Base-by-base conservation (phyloP, 1,140 invertebrate genomes). In the Drosophila arawakana region DNA sequence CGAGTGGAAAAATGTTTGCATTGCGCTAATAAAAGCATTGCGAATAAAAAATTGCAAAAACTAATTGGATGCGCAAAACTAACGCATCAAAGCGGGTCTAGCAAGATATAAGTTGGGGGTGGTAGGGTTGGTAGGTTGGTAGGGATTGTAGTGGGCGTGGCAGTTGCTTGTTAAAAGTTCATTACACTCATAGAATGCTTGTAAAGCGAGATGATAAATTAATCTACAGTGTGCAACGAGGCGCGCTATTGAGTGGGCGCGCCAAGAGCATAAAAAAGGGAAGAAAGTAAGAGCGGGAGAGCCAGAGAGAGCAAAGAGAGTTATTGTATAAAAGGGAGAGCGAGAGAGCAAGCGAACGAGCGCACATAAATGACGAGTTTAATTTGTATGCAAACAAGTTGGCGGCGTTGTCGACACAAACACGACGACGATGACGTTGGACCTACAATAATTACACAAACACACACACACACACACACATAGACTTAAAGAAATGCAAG, bases 311-410 rank as follows among this genome's bases (percentile, higher is more conserved):
- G 41, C 39, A 9, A 30, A 43, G 55, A 44, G 15, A n/a, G n/a
- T 6, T 11, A 9, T 37, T 37, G 21, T 62, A 25, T 34, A 50
- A 35, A 11, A 41, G n/a, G 43, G 34, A 8, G 35, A 50, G 15
- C 18, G 34, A 7, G 8, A 35, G 15, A 65, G 39, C 55, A 39
- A 37, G 35, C 30, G 49, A 18, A 21, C 35, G 39, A 44, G 60
- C 30, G 76, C 74, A 75, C 83, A 83, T 89, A 88, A 88, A 88
- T 88, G 83, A 89, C 80, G 83, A 88, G 84, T 88, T 88, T 89
- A 88, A 89, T 89, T 89, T 89, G 85, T 90, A 89, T 89, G 85
- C 84, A 89, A 89, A 89, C 84, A 89, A 89, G 84, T 89, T 84
- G 84, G 84, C 83, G 83, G 73, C 84, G 80, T 72, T 85, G 76